Conservation (phyloP, 2,888 invertebrate genomes). For the Agrochola circellaris region DNA sequence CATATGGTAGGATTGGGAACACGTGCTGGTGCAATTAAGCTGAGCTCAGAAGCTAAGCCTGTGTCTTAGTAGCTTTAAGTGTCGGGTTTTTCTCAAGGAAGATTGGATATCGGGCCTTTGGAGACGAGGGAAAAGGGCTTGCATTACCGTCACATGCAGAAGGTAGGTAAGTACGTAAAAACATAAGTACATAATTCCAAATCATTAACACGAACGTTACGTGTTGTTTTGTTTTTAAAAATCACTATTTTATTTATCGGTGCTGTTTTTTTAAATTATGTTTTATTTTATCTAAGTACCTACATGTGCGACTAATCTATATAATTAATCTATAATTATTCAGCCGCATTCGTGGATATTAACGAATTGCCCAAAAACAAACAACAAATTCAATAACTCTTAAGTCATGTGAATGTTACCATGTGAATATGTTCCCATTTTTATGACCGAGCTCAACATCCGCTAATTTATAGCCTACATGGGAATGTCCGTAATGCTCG, state of each 20-base stretch:
- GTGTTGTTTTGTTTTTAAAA: too few species aligned
- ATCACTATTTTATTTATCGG: too few species aligned
- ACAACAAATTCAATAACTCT: constrained; percentile 15
- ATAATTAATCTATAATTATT: too few species aligned
- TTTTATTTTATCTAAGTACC: too few species aligned
- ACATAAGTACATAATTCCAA: too few species aligned
- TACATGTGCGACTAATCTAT: too few species aligned
- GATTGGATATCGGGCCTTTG: neutral
- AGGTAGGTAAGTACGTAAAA: too few species aligned
- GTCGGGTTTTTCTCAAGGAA: constrained; percentile 28
- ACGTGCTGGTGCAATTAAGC: constrained; percentile 55
- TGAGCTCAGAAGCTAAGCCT: constrained; percentile 19
- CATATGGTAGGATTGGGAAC: constrained; percentile 53
- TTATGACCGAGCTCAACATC: constrained; percentile 67
- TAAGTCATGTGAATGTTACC: neutral
- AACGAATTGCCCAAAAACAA: neutral
- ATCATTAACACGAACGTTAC: too few species aligned
- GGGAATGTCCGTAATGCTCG: constrained; percentile 66
- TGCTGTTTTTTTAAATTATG: too few species aligned
- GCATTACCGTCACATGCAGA: neutral
- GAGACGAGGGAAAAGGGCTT: neutral
- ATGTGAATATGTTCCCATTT: constrained; percentile 56
- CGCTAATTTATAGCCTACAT: constrained; percentile 71
- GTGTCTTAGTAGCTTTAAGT: constrained; percentile 24
- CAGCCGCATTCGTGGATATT: neutral